Conservation (phyloP, 2,797 vertebrate species). For the Danio kyathit region DNA sequence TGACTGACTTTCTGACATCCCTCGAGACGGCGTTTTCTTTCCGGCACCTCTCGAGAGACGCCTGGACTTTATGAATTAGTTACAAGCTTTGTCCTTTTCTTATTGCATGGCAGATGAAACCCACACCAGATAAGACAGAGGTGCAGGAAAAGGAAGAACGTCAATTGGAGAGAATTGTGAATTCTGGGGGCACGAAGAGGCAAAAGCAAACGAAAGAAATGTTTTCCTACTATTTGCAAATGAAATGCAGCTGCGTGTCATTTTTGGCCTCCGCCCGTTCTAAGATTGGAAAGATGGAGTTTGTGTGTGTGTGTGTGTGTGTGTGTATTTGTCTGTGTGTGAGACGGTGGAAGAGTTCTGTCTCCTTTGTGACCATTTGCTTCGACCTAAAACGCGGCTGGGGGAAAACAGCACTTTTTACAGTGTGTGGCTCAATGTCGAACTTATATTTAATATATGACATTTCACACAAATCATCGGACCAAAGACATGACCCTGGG, state of each 20-base stretch:
- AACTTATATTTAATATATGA: conserved; percentile 92
- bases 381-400: conserved; percentile 77
- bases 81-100: conserved; percentile 78
- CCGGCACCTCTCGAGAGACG: conserved; percentile 73
- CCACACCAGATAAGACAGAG: conserved; percentile 73
- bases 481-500: conserved; percentile 88
- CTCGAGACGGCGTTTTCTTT: conserved; percentile 75
- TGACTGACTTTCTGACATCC: conserved; percentile 82
- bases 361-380: conserved; percentile 82
- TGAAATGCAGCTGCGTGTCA: conserved; percentile 80
- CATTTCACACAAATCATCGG: conserved; percentile 90
- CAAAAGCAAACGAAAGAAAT: conserved; percentile 62
- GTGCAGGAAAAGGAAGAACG: conserved; percentile 36
- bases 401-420: conserved; percentile 83
- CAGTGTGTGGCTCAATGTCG: conserved; percentile 86
- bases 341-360: conserved; percentile 55
- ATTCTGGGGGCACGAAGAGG: conserved; percentile 25
- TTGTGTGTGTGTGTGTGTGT: conserved; percentile 68
- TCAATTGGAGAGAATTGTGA: conserved; percentile 55
- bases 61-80: conserved; percentile 87
- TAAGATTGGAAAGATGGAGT: conserved; percentile 78
- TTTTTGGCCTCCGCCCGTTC: conserved; percentile 67
- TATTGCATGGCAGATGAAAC: conserved; percentile 66
- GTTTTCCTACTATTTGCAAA: conserved; percentile 74
- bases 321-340: conserved; percentile 70